Evolutionary conservation across 2,113 vertebrate species (phyloP).

Genomic region (Podarcis raffonei): DNA sequence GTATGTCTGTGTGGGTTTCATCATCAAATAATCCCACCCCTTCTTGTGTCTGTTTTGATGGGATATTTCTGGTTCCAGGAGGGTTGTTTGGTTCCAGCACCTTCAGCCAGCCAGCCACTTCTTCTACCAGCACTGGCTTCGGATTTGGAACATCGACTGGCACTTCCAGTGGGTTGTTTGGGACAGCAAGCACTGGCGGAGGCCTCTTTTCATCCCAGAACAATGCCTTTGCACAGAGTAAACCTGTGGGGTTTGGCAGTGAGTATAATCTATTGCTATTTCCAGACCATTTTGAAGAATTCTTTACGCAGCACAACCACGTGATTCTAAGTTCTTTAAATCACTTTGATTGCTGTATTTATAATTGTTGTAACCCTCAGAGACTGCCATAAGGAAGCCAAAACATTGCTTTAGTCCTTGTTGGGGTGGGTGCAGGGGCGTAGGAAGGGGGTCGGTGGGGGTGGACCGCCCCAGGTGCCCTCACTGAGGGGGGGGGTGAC

Average conservation of each 20-base stretch:
- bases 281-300: not conserved
- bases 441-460: too few relatives aligned
- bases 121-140: constrained; percentile 89
- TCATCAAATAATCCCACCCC: too few relatives aligned
- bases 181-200: constrained; percentile 83
- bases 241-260: constrained; percentile 92
- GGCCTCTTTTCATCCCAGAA: constrained; percentile 93
- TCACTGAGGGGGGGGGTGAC: too few relatives aligned
- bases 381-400: not conserved
- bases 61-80: constrained; percentile 68
- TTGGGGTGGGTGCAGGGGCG: too few relatives aligned
- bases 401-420: too few relatives aligned
- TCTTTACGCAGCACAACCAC: fast-evolving
- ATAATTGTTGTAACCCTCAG: too few relatives aligned
- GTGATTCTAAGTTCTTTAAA: too few relatives aligned
- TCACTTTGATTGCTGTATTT: too few relatives aligned
- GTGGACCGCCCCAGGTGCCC: too few relatives aligned
- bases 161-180: constrained; percentile 89
- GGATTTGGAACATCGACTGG: constrained; percentile 89
- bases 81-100: constrained; percentile 92
- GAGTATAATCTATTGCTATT: constrained; percentile 63
- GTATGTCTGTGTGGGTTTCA: too few relatives aligned
- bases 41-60: too few relatives aligned
- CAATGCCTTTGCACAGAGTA: constrained; percentile 93
- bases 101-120: constrained; percentile 91